Base-by-base conservation (phyloP, 2,888 invertebrate species). In the Drosophila anomelani region DNA sequence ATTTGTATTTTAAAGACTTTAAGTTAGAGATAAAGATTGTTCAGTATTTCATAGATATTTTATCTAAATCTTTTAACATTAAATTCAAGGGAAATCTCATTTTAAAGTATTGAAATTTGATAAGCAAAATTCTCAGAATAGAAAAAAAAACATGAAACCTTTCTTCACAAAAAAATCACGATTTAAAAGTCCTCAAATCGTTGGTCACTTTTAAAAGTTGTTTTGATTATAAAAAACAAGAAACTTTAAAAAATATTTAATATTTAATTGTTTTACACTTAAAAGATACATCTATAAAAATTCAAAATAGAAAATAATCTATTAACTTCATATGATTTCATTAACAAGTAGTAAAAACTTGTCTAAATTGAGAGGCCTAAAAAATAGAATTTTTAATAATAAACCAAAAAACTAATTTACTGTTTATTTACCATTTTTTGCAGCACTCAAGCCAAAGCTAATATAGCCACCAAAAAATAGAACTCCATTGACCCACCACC, bases 401-500 rank as follows among this genome's bases (percentile, higher is more conserved):
- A 44, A 2, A 13, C 34, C 10, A 12, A 10, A 29, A 6, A 9
- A 9, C 6, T 29, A 34, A 51, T 15, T 34, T 9, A 6, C 0
- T 20, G 13, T 9, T 20, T 36, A 0, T 0, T 49, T 10, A 8
- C 23, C 0, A 26, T 26, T 15, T 51, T 12, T 26, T 36, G 17
- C 51, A 51, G 43, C 51, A 44, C 36, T 12, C 17, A 43, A 66
- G 49, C 49, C 57, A 56, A 26, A 43, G 51, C 51, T 53, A 75
- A 69, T 20, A 59, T 41, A 76, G 55, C 51, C 58, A 68, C 59
- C 53, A 39, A 53, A 51, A 36, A 36, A 55, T 41, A 26, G 34
- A 44, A 47, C 62, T 54, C 32, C 51, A 41, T n/a, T 36, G 29
- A 23, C 59, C 53, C 58, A 60, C 26, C 29, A 29, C 49, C 49